These are phyloP conservation scores for Cinclus mexicanus DNA, from an alignment of 2,113 vertebrate genomes.

Conservation along the genomic window DNA sequence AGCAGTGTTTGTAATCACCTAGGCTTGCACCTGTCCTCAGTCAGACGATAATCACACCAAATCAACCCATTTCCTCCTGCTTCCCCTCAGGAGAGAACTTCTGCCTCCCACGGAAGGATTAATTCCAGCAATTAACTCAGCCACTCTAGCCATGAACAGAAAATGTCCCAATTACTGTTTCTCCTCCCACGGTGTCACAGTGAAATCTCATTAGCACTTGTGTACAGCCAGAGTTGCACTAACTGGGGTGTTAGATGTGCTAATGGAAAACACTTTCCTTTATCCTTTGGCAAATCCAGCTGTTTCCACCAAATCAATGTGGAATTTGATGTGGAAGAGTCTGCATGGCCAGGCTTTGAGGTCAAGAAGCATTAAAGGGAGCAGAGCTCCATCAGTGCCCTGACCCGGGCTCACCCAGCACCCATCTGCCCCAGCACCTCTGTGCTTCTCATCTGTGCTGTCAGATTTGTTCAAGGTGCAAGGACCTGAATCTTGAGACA, in stretches of 20 bases:
- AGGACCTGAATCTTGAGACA: fast-evolving
- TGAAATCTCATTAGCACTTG: conserved; percentile 36
- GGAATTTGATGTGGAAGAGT: neutral
- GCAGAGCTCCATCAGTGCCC: neutral
- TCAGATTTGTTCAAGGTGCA: neutral
- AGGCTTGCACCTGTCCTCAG: neutral
- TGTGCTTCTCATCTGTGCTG: fast-evolving
- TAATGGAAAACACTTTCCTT: conserved; percentile 47
- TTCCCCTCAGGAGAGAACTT: neutral
- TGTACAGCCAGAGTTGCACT: neutral
- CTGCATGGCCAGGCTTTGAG: neutral
- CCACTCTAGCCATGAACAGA: neutral
- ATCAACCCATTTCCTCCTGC: neutral
- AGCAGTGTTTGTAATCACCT: neutral
- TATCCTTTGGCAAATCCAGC: neutral
- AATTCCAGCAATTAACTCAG: conserved; percentile 21
- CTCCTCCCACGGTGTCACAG: neutral
- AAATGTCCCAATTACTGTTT: neutral
- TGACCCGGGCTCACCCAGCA: neutral
- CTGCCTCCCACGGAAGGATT: neutral
- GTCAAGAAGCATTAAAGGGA: neutral
- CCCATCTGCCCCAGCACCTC: fast-evolving
- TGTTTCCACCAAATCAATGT: neutral
- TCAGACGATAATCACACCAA: neutral
- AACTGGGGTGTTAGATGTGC: neutral